phyloP scores from a whole-genome alignment of 2,888 invertebrate species.

The Acanthacorydalis orientalis region DNA sequence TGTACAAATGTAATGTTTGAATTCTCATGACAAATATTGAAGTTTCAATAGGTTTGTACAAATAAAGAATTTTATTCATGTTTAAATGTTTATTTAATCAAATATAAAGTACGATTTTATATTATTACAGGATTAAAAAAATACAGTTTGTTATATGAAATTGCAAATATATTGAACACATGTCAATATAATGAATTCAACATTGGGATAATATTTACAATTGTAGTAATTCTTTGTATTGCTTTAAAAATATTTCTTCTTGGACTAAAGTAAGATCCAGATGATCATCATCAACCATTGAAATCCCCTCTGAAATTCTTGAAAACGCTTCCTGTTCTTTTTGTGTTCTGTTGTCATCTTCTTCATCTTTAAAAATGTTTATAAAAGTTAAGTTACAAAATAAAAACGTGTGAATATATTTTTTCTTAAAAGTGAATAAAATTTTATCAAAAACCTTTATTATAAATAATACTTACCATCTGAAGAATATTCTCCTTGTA shows the following conservation, averaged over 20 bases:
- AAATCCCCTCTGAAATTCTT: conserved; percentile 39
- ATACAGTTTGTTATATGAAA: too few relatives aligned
- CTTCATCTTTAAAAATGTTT: conserved; percentile 1
- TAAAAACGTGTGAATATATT: too few relatives aligned
- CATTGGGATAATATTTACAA: not conserved
- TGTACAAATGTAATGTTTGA: not conserved
- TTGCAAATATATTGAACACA: too few relatives aligned
- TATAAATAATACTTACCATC: conserved; percentile 15
- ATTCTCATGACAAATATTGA: not conserved
- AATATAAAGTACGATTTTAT: too few relatives aligned
- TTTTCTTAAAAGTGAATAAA: not conserved
- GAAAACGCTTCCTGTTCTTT: conserved; percentile 37
- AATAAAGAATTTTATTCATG: too few relatives aligned
- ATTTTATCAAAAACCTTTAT: not conserved
- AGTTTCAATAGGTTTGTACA: not conserved
- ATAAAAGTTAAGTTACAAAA: not conserved
- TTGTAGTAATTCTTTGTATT: conserved; percentile 26
- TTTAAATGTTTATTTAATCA: too few relatives aligned
- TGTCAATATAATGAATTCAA: too few relatives aligned
- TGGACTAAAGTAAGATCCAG: conserved; percentile 51
- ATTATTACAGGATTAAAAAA: too few relatives aligned
- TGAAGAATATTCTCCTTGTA: conserved; percentile 18
- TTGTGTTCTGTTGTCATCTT: conserved; percentile 8
- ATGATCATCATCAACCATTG: conserved; percentile 49
- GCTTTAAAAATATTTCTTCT: conserved; percentile 48